Percentiles rank a stretch among this genome's conserved stretches.
Conservation (phyloP, 2,888 invertebrate species). For the Euspilapteryx auroguttella region DNA sequence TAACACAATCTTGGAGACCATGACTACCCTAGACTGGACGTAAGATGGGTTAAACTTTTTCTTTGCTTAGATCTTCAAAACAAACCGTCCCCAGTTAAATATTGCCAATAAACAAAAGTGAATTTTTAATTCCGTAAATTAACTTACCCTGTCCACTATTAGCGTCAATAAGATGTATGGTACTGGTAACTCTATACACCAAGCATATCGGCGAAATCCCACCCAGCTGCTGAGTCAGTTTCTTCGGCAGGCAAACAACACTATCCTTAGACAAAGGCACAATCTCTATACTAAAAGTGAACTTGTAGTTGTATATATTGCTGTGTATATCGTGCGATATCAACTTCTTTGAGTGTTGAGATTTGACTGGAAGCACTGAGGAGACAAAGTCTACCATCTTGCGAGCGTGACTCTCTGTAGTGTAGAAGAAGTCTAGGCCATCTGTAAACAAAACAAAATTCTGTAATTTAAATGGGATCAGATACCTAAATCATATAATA, state of each 20-base stretch:
- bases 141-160: conserved; percentile 74
- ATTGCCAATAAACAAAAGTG: too few species aligned
- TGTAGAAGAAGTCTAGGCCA: conserved; percentile 94
- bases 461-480: conserved; percentile 1
- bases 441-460: conserved; percentile 52
- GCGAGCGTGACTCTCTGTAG: conserved; percentile 85
- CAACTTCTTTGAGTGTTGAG: conserved; percentile 89
- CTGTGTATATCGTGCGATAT: conserved; percentile 97
- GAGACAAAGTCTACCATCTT: conserved; percentile 95
- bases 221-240: conserved; percentile 83
- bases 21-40: too few species aligned
- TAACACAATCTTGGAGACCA: too few species aligned
- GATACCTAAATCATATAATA: too few species aligned
- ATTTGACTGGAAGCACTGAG: conserved; percentile 85
- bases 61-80: too few species aligned
- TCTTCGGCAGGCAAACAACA: conserved; percentile 86
- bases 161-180: conserved; percentile 93
- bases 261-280: conserved; percentile 95
- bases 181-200: conserved; percentile 84
- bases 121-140: too few species aligned
- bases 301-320: conserved; percentile 96
- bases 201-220: conserved; percentile 88
- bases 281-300: conserved; percentile 91
- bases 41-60: background rate
- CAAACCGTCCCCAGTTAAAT: background rate